Evolutionary conservation across 2,113 vertebrate species (phyloP).

Genomic region (Prionailurus bengalensis): DNA sequence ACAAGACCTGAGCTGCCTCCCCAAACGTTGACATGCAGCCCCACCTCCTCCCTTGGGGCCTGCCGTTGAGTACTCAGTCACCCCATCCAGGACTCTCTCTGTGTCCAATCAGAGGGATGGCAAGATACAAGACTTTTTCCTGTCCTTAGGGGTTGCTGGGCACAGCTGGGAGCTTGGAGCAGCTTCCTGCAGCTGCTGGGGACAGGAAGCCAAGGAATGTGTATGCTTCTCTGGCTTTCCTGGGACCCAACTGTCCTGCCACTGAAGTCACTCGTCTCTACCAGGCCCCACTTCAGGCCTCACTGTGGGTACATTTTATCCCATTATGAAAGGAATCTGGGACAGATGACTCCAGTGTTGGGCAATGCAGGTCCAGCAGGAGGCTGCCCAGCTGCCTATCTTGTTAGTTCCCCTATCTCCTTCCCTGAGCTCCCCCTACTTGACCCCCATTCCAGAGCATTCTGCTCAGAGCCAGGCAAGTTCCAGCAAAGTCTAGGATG

Average conservation of each 20-base stretch:
- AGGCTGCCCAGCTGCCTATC: background rate
- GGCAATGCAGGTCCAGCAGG: background rate
- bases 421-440: background rate
- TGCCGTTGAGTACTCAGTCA: background rate
- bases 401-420: background rate
- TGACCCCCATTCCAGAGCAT: background rate
- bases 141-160: background rate
- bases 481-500: slow-evolving; percentile 39
- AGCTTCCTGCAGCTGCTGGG: slow-evolving; percentile 75
- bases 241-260: background rate
- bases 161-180: slow-evolving; percentile 39
- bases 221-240: slow-evolving; percentile 51
- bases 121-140: slow-evolving; percentile 47
- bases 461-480: slow-evolving; percentile 54
- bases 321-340: slow-evolving; percentile 63
- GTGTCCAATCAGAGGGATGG: slow-evolving; percentile 4
- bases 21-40: background rate
- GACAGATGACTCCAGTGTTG: slow-evolving; percentile 39
- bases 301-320: slow-evolving; percentile 50
- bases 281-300: background rate
- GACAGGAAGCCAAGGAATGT: slow-evolving; percentile 71
- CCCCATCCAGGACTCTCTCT: background rate
- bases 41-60: background rate
- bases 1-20: background rate
- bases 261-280: background rate